phyloP scores from a whole-genome alignment of 1,140 invertebrate species.

The Danaus plexippus region DNA sequence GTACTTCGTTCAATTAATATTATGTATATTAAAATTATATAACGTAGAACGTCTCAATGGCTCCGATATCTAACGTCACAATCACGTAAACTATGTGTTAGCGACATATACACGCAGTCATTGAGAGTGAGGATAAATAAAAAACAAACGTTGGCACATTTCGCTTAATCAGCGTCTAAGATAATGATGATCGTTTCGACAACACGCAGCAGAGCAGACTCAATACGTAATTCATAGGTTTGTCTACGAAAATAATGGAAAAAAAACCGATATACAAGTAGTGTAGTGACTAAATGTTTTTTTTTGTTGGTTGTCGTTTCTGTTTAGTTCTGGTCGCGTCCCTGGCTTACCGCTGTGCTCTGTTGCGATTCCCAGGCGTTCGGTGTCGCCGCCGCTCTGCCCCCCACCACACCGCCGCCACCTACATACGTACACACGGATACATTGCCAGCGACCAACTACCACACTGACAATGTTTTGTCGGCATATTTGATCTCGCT shows the following conservation, averaged over 20 bases:
- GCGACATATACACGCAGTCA: not conserved
- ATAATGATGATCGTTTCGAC: slow-evolving; percentile 58
- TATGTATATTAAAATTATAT: too few relatives aligned
- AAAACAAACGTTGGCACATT: slow-evolving; percentile 47
- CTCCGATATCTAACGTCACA: too few relatives aligned
- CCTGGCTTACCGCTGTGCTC: slow-evolving; percentile 67
- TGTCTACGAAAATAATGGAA: slow-evolving; percentile 61
- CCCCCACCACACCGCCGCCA: slow-evolving; percentile 62
- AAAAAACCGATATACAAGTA: slow-evolving; percentile 52
- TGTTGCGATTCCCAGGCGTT: slow-evolving; percentile 65
- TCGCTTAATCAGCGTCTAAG: slow-evolving; percentile 58
- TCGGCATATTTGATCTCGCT: slow-evolving; percentile 14
- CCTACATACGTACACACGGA: slow-evolving; percentile 63
- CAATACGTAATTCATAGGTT: slow-evolving; percentile 56
- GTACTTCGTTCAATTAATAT: too few relatives aligned
- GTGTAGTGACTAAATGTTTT: slow-evolving; percentile 51
- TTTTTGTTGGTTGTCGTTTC: slow-evolving; percentile 23
- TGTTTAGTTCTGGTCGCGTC: slow-evolving; percentile 32
- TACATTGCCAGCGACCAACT: slow-evolving; percentile 44
- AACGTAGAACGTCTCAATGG: too few relatives aligned
- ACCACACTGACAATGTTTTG: slow-evolving; percentile 30
- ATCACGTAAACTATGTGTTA: too few relatives aligned
- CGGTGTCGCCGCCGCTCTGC: slow-evolving; percentile 46
- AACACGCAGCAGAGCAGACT: slow-evolving; percentile 68
- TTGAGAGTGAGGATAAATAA: not conserved